Evolutionary conservation across 2,888 invertebrate genomes (phyloP).

Genomic region (Phalera bucephala): DNA sequence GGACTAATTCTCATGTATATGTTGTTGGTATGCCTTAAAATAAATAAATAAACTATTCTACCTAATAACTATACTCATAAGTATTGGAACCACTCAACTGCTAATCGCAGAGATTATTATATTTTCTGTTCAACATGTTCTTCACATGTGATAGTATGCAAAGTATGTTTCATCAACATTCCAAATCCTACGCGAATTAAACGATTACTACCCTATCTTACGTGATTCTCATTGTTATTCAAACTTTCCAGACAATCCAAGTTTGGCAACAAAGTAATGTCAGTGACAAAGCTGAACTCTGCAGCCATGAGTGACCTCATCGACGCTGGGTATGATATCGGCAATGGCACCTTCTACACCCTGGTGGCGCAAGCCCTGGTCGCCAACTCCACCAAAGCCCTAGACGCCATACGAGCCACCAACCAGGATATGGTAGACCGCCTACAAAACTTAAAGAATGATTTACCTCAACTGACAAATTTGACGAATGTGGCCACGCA

Average conservation of each 20-base stretch:
- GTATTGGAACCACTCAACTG: no score
- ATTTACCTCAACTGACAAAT: slow-evolving; percentile 77
- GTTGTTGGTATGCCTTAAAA: no score
- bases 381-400: slow-evolving; percentile 71
- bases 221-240: no score
- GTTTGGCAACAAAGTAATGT: slow-evolving; percentile 65
- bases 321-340: slow-evolving; percentile 61
- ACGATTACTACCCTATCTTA: no score
- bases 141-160: no score
- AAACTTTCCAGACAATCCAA: slow-evolving; percentile 64
- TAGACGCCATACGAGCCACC: slow-evolving; percentile 59
- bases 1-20: no score
- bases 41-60: no score
- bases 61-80: no score
- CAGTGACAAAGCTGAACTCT: slow-evolving; percentile 62
- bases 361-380: slow-evolving; percentile 42
- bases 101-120: no score
- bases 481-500: slow-evolving; percentile 82
- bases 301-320: slow-evolving; percentile 70
- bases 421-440: slow-evolving; percentile 72
- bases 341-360: slow-evolving; percentile 54
- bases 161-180: no score
- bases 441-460: slow-evolving; percentile 66
- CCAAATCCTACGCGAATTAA: no score
- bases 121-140: no score